A percentile compares a stretch with the other conserved stretches of the same genome.
phyloP scores from a whole-genome alignment of 2,113 vertebrate species.

The Penelope pileata region DNA sequence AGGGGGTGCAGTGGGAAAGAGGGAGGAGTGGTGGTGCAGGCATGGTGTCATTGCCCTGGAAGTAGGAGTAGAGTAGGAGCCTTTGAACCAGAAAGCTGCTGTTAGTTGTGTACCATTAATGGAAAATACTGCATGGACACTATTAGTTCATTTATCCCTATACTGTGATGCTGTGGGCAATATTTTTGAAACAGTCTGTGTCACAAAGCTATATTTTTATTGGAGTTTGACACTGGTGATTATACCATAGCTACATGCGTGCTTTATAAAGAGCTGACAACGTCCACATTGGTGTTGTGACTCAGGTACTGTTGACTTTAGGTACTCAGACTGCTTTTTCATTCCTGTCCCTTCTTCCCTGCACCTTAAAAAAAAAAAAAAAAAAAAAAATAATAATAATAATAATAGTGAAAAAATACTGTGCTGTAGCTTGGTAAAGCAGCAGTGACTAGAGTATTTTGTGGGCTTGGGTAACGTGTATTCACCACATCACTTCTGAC shows the following conservation, averaged over 20 bases:
- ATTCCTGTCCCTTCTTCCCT: accelerated
- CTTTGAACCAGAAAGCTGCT: not conserved
- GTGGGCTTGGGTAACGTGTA: not conserved
- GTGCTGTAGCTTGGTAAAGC: not conserved
- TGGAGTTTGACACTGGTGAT: not conserved
- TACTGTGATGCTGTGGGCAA: not conserved
- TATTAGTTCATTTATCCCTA: not conserved
- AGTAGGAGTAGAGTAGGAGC: not conserved
- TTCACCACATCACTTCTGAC: not conserved
- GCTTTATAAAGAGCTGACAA: not conserved
- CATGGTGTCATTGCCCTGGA: not conserved
- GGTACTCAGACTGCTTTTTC: not conserved
- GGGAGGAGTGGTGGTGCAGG: not conserved
- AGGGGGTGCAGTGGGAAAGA: no score
- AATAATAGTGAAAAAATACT: not conserved
- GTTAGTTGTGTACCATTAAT: not conserved
- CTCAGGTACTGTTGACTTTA: not conserved
- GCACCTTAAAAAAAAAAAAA: no score
- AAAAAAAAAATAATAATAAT: no score
- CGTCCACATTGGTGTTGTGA: not conserved
- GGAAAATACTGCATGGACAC: not conserved
- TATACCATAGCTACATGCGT: not conserved
- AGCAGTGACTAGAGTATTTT: not conserved
- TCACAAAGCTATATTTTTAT: not conserved
- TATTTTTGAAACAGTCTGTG: not conserved